Base-by-base conservation (phyloP, 2,888 invertebrate species). In the Campoletis raptor region DNA sequence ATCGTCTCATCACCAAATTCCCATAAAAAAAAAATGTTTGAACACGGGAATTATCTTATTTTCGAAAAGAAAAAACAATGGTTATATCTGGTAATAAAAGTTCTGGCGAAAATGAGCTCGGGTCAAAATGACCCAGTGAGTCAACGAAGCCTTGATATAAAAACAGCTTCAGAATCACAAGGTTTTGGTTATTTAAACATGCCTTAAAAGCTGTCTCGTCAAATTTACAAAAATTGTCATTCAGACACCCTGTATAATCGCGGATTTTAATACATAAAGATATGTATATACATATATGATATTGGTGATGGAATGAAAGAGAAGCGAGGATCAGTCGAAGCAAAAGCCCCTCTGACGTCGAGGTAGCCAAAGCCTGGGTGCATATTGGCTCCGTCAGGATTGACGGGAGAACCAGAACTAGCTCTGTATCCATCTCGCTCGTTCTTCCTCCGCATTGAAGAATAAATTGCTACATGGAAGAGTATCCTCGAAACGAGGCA, bases 301-400 rank as follows among this genome's bases (percentile, higher is more conserved):
- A 79, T 79, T 69, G 81, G 73, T 77, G 80, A 83, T 81, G 77
- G 80, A 77, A 67, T 66, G 48, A 80, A 69, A 78, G 45, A 45
- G 76, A 76, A 83, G 45, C 72, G 45, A 37, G 81, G 67, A 85
- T 78, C 81, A 81, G 67, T 52, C 45, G 61, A 61, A 52, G 78
- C 66, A 64, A 67, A 72, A 48, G 21, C 40, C 52, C 24, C 77
- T 73, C 70, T 45, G 79, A 70, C 79, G 42, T 80, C 36, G 79
- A 85, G 82, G 24, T 12, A 67, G 57, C 61, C 67, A 66, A 76
- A 76, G 72, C 61, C 42, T 42, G 83, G 54, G 66, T 77, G 72
- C 86, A 86, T 86, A 83, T 83, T 83, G 86, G 83, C 76, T 66
- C 70, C 52, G 48, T 77, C 80, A 48, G 72, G 80, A 81, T 64